These are phyloP conservation scores for Thalassophryne amazonica DNA, from an alignment of 2,797 vertebrate genomes.

Conservation along the genomic window DNA sequence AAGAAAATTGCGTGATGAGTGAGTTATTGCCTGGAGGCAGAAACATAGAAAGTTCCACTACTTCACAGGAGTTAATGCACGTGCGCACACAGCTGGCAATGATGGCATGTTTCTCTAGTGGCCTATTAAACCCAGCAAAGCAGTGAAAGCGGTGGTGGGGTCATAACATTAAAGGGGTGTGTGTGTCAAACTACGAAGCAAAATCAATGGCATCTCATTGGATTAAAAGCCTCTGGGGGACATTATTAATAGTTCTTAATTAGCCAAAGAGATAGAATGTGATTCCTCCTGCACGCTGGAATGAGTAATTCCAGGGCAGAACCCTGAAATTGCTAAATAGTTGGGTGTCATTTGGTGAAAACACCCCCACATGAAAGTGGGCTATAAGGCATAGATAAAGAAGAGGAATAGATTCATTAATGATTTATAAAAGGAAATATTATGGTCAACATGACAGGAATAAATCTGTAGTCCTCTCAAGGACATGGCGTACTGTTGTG, in stretches of 20 bases:
- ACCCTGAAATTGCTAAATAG: too few relatives aligned
- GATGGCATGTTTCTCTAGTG: constrained; percentile 39
- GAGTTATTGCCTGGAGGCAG: constrained; percentile 55
- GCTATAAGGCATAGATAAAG: too few relatives aligned
- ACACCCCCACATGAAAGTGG: too few relatives aligned
- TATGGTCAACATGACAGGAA: too few relatives aligned
- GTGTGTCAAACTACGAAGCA: constrained; percentile 39
- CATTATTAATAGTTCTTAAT: constrained; percentile 71
- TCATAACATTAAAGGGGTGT: constrained; percentile 34
- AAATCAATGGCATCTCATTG: constrained; percentile 77
- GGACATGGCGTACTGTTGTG: too few relatives aligned
- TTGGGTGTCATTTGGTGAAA: too few relatives aligned
- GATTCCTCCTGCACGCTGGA: constrained; percentile 38
- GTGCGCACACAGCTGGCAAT: constrained; percentile 36
- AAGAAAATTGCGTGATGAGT: constrained; percentile 47
- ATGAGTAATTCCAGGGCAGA: constrained; percentile 33
- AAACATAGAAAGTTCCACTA: constrained; percentile 62
- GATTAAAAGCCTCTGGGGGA: constrained; percentile 69
- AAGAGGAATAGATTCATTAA: too few relatives aligned
- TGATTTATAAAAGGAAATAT: not conserved
- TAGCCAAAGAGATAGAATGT: constrained; percentile 47
- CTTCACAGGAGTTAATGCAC: constrained; percentile 44
- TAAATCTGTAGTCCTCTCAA: too few relatives aligned
- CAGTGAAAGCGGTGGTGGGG: constrained; percentile 35
- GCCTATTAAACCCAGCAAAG: constrained; percentile 48